Evolutionary conservation across 2,797 vertebrate species (phyloP).

Genomic region (Poecilia picta): DNA sequence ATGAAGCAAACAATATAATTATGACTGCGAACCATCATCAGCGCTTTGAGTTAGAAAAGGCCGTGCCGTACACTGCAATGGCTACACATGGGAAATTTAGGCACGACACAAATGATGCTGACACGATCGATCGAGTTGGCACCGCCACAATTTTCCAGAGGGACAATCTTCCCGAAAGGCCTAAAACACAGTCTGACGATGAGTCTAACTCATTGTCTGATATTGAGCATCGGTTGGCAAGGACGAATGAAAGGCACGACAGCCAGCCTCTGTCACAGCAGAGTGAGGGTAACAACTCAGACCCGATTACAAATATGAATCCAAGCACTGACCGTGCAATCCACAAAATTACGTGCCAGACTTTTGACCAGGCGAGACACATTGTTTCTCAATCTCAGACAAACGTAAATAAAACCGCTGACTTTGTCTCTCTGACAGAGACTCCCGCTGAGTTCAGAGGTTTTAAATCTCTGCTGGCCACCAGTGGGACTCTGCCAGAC

Average conservation of each 20-base stretch:
- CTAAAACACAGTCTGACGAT: constrained; percentile 32
- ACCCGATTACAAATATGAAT: constrained; percentile 12
- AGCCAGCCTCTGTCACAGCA: background rate
- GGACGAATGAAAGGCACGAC: constrained; percentile 21
- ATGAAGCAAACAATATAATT: constrained; percentile 18
- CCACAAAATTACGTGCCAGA: constrained; percentile 16
- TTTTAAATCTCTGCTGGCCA: constrained; percentile 30
- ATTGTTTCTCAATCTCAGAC: constrained; percentile 25
- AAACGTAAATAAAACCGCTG: constrained; percentile 12
- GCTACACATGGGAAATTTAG: constrained; percentile 22
- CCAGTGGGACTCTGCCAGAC: constrained; percentile 7
- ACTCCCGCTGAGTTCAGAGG: constrained; percentile 14
- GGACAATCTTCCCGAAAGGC: constrained; percentile 8
- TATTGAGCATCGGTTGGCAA: constrained; percentile 5
- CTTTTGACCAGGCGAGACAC: constrained; percentile 12
- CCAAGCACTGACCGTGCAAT: constrained; percentile 18
- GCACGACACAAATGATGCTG: constrained; percentile 16
- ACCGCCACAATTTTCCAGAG: constrained; percentile 11
- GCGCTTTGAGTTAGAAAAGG: constrained; percentile 8
- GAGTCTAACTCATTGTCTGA: constrained; percentile 22
- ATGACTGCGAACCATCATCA: constrained; percentile 14
- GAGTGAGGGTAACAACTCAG: background rate
- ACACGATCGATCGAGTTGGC: constrained; percentile 24
- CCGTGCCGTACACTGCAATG: constrained; percentile 1
- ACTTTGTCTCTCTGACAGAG: constrained; percentile 30